Evolutionary conservation across 2,113 vertebrate species (phyloP).

Genomic region (Pseudorectes ferrugineus): DNA sequence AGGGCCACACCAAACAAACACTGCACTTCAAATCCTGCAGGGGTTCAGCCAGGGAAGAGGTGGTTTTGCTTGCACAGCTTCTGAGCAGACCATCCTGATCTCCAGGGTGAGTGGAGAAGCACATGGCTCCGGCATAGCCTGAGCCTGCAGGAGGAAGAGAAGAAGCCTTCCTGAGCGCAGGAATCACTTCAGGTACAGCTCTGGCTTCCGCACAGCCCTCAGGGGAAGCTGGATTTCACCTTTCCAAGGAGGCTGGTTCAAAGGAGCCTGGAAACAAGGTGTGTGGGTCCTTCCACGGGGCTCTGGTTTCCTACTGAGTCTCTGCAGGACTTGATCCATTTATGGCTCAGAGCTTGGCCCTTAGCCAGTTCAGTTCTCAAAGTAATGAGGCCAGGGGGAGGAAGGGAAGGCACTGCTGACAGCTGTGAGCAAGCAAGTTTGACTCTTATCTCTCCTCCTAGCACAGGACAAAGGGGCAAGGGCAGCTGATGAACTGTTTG

Average conservation of each 20-base stretch:
- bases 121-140: background rate
- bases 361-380: background rate
- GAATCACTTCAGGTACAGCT: background rate
- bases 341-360: background rate
- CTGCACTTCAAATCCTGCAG: background rate
- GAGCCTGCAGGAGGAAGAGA: background rate
- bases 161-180: background rate
- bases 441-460: slow-evolving; percentile 16
- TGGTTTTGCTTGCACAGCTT: background rate
- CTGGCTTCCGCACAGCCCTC: background rate
- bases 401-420: background rate
- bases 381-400: background rate
- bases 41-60: background rate
- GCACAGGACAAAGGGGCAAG: slow-evolving; percentile 11
- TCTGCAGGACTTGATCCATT: background rate
- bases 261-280: background rate
- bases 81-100: background rate
- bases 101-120: background rate
- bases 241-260: background rate
- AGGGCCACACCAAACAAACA: background rate
- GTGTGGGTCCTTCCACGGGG: background rate
- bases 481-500: background rate
- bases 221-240: background rate
- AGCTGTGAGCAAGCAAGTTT: background rate
- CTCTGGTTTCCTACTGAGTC: background rate